Base-by-base conservation (phyloP, 2,888 invertebrate genomes). In the Hipparchia sbordonii region DNA sequence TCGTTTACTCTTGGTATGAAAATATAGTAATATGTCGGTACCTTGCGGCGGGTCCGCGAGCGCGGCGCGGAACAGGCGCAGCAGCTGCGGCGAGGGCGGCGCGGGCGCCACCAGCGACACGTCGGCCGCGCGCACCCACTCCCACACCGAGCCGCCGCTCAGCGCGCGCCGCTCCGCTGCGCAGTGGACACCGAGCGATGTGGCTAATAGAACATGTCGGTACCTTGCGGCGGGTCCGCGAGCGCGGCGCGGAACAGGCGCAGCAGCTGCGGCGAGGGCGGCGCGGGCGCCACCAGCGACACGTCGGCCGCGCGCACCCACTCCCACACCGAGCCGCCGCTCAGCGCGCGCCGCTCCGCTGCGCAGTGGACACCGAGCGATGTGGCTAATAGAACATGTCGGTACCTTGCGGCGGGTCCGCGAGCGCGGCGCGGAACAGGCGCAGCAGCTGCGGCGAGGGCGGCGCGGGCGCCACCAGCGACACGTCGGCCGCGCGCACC, bases 271-370 rank as follows among this genome's bases (percentile, higher is more conserved):
- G 5, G 78, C n/a, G 85, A 77, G 48, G 93, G 93, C 74, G 86
- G 86, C 60, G 65, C 75, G 52, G 87, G 87, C 76, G 93, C 87
- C 73, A 90, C 87, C 66, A 94, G 85, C 75, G 93, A 86, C 79
- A 94, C 74, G 84, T 94, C 93, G 0, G 88, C 92, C 3, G 90
- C 90, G 51, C 90, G 90, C 76, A 92, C 70, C 78, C 87, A 90
- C 79, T 91, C 92, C 7, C 80, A 79, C 73, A 91, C 78, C n/a
- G 79, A 78, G 2, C 81, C 80, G 9, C 82, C 77, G 23, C 51
- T 67, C 57, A 85, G 51, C 5, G 92, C 91, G 39, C 87, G 85
- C 0, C 81, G 79, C 79, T 89, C 88, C 78, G 89, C 92, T 75
- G 9, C 3, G 39, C 39, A 39, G 39, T 39, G 39, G 39, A 39